Evolutionary conservation across 1,140 invertebrate genomes (phyloP).

Genomic region (Dreissena rostriformis): DNA sequence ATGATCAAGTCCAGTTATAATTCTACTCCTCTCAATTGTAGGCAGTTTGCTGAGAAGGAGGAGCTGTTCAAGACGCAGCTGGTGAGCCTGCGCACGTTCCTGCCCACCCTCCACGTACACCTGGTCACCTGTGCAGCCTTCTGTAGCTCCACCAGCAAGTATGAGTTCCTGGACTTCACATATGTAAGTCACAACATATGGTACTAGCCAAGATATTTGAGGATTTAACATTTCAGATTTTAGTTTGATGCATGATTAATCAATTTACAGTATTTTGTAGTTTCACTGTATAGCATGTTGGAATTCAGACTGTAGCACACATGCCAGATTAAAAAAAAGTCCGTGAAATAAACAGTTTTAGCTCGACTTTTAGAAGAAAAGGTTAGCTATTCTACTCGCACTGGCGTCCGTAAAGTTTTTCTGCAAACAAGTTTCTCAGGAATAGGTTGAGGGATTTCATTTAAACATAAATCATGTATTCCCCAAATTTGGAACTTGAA

Average conservation of each 20-base stretch:
- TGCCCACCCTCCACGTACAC: conserved; percentile 77
- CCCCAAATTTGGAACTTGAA: too few relatives aligned
- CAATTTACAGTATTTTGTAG: too few relatives aligned
- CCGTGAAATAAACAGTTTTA: too few relatives aligned
- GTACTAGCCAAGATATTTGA: too few relatives aligned
- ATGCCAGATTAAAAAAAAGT: too few relatives aligned
- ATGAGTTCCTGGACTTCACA: conserved; percentile 76
- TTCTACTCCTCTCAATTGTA: conserved; percentile 57
- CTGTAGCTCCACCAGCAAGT: conserved; percentile 76
- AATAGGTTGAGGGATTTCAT: background rate
- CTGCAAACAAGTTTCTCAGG: background rate
- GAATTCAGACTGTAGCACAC: too few relatives aligned
- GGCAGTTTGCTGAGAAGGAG: conserved; percentile 75
- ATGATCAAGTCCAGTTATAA: background rate
- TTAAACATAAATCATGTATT: background rate
- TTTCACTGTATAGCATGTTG: too few relatives aligned
- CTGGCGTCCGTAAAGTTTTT: too few relatives aligned
- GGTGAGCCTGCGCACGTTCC: conserved; percentile 68
- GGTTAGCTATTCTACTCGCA: too few relatives aligned
- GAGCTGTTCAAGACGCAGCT: conserved; percentile 74
- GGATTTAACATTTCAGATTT: too few relatives aligned
- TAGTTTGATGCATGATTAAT: too few relatives aligned
- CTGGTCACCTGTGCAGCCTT: conserved; percentile 75
- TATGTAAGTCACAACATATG: conserved; percentile 69
- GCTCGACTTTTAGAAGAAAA: too few relatives aligned